These are phyloP conservation scores for Nycticorax nycticorax DNA, from an alignment of 2,113 vertebrate genomes.

Conservation along the genomic window DNA sequence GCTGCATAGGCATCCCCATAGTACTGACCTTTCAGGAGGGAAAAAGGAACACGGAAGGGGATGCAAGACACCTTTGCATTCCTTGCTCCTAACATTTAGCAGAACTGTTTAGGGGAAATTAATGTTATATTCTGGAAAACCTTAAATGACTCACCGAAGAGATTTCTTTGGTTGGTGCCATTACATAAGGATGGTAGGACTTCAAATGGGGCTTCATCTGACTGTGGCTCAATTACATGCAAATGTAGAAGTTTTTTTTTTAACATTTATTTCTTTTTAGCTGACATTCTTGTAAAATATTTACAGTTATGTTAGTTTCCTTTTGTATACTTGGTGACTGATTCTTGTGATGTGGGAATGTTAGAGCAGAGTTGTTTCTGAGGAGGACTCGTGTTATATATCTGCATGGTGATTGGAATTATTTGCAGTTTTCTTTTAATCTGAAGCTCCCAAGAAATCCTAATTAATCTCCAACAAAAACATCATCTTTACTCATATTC, in stretches of 20 bases:
- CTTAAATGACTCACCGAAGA: neutral
- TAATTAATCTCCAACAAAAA: neutral
- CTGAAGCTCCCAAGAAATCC: neutral
- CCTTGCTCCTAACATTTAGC: neutral
- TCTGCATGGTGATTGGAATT: neutral
- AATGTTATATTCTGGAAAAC: neutral
- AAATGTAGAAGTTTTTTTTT: neutral
- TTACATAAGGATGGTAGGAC: neutral
- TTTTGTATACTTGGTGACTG: neutral
- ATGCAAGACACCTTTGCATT: neutral
- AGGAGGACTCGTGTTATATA: neutral
- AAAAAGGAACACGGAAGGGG: neutral
- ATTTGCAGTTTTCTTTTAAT: neutral
- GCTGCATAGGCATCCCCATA: neutral
- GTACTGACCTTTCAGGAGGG: neutral
- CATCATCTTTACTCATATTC: too few relatives aligned
- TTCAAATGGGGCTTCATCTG: neutral
- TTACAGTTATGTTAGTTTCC: neutral
- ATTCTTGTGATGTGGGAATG: neutral
- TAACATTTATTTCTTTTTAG: neutral
- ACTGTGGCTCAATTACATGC: rapidly evolving
- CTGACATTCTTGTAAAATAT: neutral
- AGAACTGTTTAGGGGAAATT: neutral
- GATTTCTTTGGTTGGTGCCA: neutral
- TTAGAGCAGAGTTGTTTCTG: neutral